A percentile compares a stretch with the other conserved stretches of the same genome.
phyloP scores from a whole-genome alignment of 2,888 invertebrate species.

The Callinectes sapidus region DNA sequence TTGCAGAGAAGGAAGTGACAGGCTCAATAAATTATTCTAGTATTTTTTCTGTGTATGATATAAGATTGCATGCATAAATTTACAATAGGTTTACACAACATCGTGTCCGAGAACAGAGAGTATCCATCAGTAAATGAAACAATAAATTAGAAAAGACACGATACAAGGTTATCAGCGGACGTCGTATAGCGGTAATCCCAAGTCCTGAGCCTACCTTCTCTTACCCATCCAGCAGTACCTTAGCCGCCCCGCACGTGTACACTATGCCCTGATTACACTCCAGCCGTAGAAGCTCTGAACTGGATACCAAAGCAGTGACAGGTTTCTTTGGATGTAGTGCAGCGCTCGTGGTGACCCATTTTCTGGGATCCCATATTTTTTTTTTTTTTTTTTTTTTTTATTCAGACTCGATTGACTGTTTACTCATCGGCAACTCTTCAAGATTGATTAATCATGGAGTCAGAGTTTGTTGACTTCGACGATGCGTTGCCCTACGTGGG shows the following conservation, averaged over 20 bases:
- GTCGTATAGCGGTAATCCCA: constrained; percentile 15
- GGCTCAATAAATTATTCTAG: background rate
- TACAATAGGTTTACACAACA: background rate
- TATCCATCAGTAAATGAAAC: background rate
- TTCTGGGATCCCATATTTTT: background rate
- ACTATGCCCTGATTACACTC: background rate
- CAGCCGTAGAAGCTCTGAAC: background rate
- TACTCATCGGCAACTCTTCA: background rate
- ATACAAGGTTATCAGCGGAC: constrained; percentile 20
- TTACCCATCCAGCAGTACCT: background rate
- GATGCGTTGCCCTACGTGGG: constrained; percentile 87
- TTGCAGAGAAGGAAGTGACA: background rate
- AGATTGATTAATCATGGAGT: constrained; percentile 38
- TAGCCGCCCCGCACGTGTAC: background rate
- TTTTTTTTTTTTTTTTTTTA: no score
- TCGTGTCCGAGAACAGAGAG: background rate
- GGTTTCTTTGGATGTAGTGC: background rate
- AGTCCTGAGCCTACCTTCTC: background rate
- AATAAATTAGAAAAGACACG: background rate
- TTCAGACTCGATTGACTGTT: background rate
- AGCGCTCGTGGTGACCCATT: background rate
- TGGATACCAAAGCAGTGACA: background rate
- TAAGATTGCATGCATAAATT: background rate
- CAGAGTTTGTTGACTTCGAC: constrained; percentile 83
- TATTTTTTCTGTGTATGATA: background rate